Evolutionary conservation across 2,888 invertebrate genomes (phyloP), one percentile per base, ranked within the genome.

Genomic region (Agelastica alni): DNA sequence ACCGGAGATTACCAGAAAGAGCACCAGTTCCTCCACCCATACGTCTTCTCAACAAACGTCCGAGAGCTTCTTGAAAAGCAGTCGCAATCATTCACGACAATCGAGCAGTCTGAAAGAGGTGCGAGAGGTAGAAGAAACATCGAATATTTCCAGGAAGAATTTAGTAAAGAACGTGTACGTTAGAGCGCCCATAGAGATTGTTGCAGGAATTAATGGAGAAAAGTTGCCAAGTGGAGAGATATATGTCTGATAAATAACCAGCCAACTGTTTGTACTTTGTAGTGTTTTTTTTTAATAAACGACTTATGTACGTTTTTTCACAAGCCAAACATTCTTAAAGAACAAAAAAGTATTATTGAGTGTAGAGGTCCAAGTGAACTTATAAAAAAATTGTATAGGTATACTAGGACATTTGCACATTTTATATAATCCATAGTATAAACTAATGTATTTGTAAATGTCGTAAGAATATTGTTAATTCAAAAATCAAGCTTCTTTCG

Each of bases 1-100:
- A 54, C 69, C 64, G 36, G 82, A 80, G 28, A 83, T 86, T 70
- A 83, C 83, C 59, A 79, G 87, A 56, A 81, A 85, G 63, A 85
- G 85, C 53, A 87, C 87, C 12, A 70, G 67, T 52, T 71, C 2
- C 82, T 87, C 73, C 81, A 85, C 61, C 81, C 85, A 28, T 17
- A 84, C 85, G 0, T 85, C 85, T 0, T 84, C 85, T 56, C 83
- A 84, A 49, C 80, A 81, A 34, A 82, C 81, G 0, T 80, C 83
- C 0, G 85, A 85, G 49, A 83, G 83, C 0, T 84, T 85, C 64
- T 83, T 85, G 81, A 81, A 83, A 64, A 85, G 84, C 63, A 74
- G 84, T 61, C 74, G 76, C 54, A 83, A 80, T 22, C 59, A 62
- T 36, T 60, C 63, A 22, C 59, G 60, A 49, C 66, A 66, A 48